Percentiles rank a stretch among this genome's conserved stretches.
Conservation (phyloP, 1,140 invertebrate genomes). For the Pogonognathellus flavescens region DNA sequence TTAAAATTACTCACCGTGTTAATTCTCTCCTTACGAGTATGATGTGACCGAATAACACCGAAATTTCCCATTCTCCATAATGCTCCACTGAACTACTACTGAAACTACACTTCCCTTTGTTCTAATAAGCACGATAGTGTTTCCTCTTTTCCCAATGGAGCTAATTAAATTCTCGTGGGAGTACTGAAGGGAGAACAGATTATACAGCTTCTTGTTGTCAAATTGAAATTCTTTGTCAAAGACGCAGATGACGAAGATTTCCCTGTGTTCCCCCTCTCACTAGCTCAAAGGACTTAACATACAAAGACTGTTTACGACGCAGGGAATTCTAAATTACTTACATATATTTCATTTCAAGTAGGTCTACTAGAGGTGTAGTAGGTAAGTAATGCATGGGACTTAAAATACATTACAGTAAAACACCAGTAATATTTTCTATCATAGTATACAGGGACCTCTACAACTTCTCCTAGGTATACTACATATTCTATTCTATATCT, state of each 20-base stretch:
- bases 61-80: neutral
- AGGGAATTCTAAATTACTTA: neutral
- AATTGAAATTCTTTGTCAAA: constrained; percentile 34
- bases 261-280: neutral
- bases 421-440: no score
- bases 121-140: neutral
- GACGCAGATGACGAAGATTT: constrained; percentile 16
- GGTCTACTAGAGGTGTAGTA: no score
- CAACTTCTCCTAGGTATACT: no score
- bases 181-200: constrained; percentile 7
- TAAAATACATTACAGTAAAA: no score
- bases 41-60: no score
- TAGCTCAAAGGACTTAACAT: neutral
- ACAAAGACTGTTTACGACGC: neutral
- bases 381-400: no score
- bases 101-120: neutral
- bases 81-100: neutral
- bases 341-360: neutral
- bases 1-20: no score
- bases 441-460: no score
- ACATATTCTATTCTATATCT: no score
- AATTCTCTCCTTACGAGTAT: no score
- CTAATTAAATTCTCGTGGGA: no score
- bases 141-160: no score
- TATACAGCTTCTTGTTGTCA: neutral